Conservation (phyloP, 2,888 invertebrate genomes). For the Polyommatus iphigenia region DNA sequence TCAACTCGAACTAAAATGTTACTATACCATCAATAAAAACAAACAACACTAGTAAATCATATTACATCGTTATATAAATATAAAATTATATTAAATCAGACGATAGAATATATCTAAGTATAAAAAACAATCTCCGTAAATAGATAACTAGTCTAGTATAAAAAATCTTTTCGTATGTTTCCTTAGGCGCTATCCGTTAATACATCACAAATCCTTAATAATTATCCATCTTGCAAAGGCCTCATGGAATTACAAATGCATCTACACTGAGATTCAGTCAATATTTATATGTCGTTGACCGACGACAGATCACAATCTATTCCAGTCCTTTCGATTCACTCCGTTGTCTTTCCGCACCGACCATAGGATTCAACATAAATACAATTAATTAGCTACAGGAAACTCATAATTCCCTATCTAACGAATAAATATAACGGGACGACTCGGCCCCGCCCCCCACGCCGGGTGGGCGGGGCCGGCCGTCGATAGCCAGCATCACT, state of each 20-base stretch:
- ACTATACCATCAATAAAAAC: slow-evolving; percentile 76
- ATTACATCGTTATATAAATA: slow-evolving; percentile 76
- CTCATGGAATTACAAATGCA: slow-evolving; percentile 81
- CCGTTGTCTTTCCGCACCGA: slow-evolving; percentile 74
- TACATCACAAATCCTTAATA: slow-evolving; percentile 81
- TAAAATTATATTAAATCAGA: slow-evolving; percentile 80
- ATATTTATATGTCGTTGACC: slow-evolving; percentile 81
- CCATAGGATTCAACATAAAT: slow-evolving; percentile 76
- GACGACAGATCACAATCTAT: slow-evolving; percentile 81
- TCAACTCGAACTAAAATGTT: slow-evolving; percentile 63
- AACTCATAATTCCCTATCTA: slow-evolving; percentile 79
- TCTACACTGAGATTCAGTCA: slow-evolving; percentile 82
- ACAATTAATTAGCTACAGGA: slow-evolving; percentile 75
- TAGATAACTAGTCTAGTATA: slow-evolving; percentile 81
- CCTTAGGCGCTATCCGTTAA: slow-evolving; percentile 81
- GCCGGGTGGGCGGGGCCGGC: slow-evolving; percentile 50
- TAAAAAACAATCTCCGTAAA: slow-evolving; percentile 82
- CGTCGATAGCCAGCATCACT: slow-evolving; percentile 74
- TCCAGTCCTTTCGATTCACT: slow-evolving; percentile 72
- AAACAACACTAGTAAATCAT: slow-evolving; percentile 81
- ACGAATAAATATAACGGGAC: slow-evolving; percentile 79
- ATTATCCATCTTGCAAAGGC: slow-evolving; percentile 80
- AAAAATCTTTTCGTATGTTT: slow-evolving; percentile 80
- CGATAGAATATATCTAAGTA: slow-evolving; percentile 80
- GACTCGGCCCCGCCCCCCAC: slow-evolving; percentile 54